These are phyloP conservation scores for Spondyliosoma cantharus DNA, from an alignment of 2,797 vertebrate species.

Conservation along the genomic window DNA sequence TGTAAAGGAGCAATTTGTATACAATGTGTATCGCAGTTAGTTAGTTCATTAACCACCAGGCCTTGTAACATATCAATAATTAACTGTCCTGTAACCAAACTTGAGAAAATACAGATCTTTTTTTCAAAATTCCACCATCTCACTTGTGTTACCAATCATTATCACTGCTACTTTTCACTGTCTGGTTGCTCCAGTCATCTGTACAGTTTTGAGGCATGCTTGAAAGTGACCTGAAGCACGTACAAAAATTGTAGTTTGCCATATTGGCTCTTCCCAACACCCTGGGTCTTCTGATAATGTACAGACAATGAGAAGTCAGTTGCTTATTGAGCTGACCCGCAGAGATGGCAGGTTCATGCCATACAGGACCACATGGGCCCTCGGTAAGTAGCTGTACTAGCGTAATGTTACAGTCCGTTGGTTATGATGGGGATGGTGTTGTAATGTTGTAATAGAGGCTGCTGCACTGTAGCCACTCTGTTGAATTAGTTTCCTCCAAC, in stretches of 20 bases:
- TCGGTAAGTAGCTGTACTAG: conserved; percentile 37
- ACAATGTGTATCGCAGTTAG: neutral
- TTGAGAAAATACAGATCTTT: neutral
- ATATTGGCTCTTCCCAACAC: conserved; percentile 36
- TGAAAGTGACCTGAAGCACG: conserved; percentile 60
- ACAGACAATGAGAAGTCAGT: conserved; percentile 73
- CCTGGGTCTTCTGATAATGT: conserved; percentile 52
- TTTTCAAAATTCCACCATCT: neutral
- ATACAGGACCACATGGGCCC: conserved; percentile 28
- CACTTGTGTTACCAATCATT: conserved; percentile 21
- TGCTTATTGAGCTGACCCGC: conserved; percentile 52
- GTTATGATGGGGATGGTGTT: conserved; percentile 34
- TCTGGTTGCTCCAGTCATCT: conserved; percentile 48
- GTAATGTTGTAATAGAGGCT: conserved; percentile 21
- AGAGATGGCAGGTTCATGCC: conserved; percentile 47
- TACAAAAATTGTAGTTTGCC: conserved; percentile 60
- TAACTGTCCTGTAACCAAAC: neutral
- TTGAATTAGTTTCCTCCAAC: conserved; percentile 19
- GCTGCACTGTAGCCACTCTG: neutral
- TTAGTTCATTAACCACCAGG: neutral
- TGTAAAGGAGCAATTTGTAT: too few relatives aligned
- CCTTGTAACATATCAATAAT: neutral
- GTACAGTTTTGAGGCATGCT: conserved; percentile 42
- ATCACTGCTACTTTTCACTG: conserved; percentile 24
- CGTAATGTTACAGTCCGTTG: conserved; percentile 28